Base-by-base conservation (phyloP, 2,888 invertebrate genomes). In the Operophtera brumata region DNA sequence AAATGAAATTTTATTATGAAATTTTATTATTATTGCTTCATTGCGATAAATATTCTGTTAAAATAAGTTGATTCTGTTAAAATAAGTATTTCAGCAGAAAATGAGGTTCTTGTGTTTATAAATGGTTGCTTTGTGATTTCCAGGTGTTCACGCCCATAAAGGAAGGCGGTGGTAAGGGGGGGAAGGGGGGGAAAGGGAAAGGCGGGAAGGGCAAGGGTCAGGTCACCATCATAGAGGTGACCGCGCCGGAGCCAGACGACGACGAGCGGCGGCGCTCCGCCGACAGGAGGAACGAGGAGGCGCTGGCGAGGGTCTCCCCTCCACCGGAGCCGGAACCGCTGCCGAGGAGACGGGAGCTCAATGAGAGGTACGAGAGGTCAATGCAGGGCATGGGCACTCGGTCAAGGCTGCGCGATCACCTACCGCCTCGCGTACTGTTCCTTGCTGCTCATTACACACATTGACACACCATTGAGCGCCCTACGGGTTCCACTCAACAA, bases 171-270 rank as follows among this genome's bases (percentile, higher is more conserved):
- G 94, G 94, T 0, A 94, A 94, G 67, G 94, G 94, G 8, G 93
- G 93, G 37, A 93, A 94, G 61, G 93, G 94, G 30, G 94, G 93
- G 47, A 94, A 95, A 59, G 94, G 93, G 20, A 94, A 94, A 64
- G 94, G 94, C 1, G 94, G 94, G 1, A 94, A 93, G 65, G 92
- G 92, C 50, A 94, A 94, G 75, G 94, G 93, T 2, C 94, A 94
- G 64, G 94, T 94, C 47, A 93, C 94, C 47, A 93, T 94, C 49
- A 93, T 94, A 56, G 94, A 94, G 65, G 82, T 82, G 26, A 84
- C 80, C 0, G 81, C 86, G 5, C 82, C 84, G 1, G 84, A 85
- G 55, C 76, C 83, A 0, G 82, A 84, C 6, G 86, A 87, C 46
- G 87, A 87, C 30, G 82, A 86, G 36, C 11, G 83, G 80, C 32